Evolutionary conservation across 1,140 invertebrate species (phyloP).

Genomic region (Oncopodura yosiiana): DNA sequence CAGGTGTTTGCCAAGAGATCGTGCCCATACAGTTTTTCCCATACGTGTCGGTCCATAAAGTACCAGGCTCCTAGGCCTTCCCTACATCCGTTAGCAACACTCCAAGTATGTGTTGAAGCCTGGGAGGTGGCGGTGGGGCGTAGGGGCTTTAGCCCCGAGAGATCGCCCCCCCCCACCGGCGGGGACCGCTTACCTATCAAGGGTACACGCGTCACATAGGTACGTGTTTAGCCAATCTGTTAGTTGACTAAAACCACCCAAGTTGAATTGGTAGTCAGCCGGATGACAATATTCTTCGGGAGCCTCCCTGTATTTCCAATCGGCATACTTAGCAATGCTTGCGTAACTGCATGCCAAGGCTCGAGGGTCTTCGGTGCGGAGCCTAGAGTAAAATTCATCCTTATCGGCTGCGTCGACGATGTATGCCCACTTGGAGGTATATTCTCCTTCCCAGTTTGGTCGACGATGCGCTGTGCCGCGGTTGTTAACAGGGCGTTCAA

Average conservation of each 20-base stretch:
- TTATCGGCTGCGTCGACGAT: background rate
- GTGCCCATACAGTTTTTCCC: slow-evolving; percentile 2
- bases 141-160: too few species aligned
- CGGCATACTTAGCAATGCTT: background rate
- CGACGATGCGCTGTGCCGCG: too few species aligned
- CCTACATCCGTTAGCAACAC: background rate
- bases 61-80: too few species aligned
- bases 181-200: background rate
- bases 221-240: too few species aligned
- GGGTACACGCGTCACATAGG: background rate
- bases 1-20: slow-evolving; percentile 1
- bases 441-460: background rate
- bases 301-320: background rate
- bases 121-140: too few species aligned
- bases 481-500: background rate
- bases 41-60: background rate
- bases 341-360: background rate
- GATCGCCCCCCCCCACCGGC: background rate
- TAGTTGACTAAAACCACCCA: too few species aligned
- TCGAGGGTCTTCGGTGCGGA: background rate
- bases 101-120: too few species aligned
- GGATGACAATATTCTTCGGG: background rate
- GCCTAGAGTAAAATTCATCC: background rate
- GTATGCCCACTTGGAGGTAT: background rate
- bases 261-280: too few species aligned